Base-by-base conservation (phyloP, 1,140 invertebrate genomes). In the Druon quercuslanigerum region DNA sequence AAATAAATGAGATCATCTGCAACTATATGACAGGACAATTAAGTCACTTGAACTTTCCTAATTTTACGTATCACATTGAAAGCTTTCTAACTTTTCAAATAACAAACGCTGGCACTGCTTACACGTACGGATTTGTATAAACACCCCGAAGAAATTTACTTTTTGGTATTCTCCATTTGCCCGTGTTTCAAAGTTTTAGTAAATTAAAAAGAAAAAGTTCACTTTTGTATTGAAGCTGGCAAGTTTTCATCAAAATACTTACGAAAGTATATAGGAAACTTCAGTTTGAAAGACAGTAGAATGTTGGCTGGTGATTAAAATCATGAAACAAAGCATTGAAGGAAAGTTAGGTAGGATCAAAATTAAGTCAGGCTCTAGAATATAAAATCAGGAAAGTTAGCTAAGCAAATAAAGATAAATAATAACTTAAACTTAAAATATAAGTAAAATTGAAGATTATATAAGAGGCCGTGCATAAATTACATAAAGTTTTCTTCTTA, bases 41-140 rank as follows among this genome's bases (percentile, higher is more conserved):
- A 9, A 56, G 16, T 56, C 8, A 56, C 13, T 56, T 19, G 17
- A 56, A 56, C 17, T 56, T 56, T 56, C 20, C 17, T 56, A 56
- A 56, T 56, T 56, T 56, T 56, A 56, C 17, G 20, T 56, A 56
- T 56, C 54, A 56, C 5, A 19, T 56, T 20, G n/a, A 20, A 19
- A 56, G 20, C 17, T 11, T 56, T 13, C 20, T 19, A 56, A 56
- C 54, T 56, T 56, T 56, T 56, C 54, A 56, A 56, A 56, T 56
- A 56, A 56, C 54, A 16, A 17, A n/a, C 52, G 4, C 4, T 56
- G 54, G 13, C 13, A 20, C 17, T n/a, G 16, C 20, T 8, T 20
- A 19, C 54, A 56, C 54, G 54, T 56, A 20, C 19, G 54, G 12
- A 56, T 56, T 56, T 56, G 12, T 20, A 56, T 56, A 4, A 11